A percentile compares a stretch with the other conserved stretches of the same genome.
Conservation (phyloP, 2,113 vertebrate species). For the Callorhinus ursinus region DNA sequence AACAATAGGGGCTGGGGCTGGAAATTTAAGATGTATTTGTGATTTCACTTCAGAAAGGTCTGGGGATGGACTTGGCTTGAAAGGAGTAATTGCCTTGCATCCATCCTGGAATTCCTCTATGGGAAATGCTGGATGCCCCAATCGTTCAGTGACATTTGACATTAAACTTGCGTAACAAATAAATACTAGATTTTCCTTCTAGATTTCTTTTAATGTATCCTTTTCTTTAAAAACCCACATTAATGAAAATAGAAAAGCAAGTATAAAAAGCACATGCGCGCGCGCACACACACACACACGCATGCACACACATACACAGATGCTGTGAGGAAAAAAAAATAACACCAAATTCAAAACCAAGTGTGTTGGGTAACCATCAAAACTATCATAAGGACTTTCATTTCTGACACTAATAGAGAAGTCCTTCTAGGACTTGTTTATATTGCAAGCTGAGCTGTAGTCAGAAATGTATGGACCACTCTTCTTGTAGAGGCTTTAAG, state of each 20-base stretch:
- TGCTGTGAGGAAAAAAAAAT: neutral
- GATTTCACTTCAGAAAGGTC: constrained; percentile 16
- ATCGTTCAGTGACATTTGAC: constrained; percentile 25
- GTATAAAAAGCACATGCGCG: accelerated
- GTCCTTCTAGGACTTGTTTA: neutral
- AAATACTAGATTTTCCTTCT: neutral
- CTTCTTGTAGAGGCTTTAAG: neutral
- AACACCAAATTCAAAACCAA: neutral
- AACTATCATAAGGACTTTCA: neutral
- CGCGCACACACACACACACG: neutral
- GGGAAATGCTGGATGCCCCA: neutral
- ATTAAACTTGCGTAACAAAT: neutral
- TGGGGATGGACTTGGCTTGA: neutral
- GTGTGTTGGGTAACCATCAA: neutral
- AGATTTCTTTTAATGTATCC: neutral
- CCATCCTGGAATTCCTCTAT: neutral
- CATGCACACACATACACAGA: neutral
- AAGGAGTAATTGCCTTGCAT: neutral
- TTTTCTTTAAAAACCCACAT: neutral
- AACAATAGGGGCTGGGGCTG: neutral
- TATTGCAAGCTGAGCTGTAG: neutral
- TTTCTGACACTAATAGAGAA: neutral
- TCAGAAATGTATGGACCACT: neutral
- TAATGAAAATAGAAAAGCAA: neutral
- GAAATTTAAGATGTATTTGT: constrained; percentile 29